Conservation (phyloP, 2,797 vertebrate species). For the Bufotes viridis region DNA sequence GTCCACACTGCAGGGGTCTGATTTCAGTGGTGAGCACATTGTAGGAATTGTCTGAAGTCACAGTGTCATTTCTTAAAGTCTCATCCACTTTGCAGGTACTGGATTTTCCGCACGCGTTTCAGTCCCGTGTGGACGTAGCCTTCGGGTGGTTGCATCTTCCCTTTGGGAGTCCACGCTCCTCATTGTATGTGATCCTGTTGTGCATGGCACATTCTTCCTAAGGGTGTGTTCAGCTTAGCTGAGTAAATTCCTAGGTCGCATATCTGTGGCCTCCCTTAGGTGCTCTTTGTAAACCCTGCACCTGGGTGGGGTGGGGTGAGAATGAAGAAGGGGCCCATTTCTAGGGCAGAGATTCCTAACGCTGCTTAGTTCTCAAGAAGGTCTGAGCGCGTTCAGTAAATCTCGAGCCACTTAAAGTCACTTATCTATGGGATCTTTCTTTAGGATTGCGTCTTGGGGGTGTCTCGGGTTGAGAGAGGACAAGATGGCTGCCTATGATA, state of each 20-base stretch:
- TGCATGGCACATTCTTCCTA: conserved; percentile 45
- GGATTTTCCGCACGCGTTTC: too few species aligned
- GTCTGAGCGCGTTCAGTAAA: not conserved
- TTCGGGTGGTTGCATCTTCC: not conserved
- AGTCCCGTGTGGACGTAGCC: too few species aligned
- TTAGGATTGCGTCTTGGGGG: not conserved
- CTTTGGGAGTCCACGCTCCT: not conserved
- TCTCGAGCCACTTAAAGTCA: conserved; percentile 6
- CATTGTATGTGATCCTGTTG: not conserved
- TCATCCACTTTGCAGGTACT: too few species aligned
- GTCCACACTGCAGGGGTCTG: too few species aligned
- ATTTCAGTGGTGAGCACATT: too few species aligned
- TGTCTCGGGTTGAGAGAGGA: not conserved
- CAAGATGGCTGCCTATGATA: not conserved
- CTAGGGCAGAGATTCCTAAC: not conserved
- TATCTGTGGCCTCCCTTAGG: conserved; percentile 41
- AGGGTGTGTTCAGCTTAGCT: conserved; percentile 49
- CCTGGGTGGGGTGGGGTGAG: conserved; percentile 45
- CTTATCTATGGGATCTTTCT: not conserved
- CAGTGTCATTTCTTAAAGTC: too few species aligned
- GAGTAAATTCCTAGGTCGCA: conserved; percentile 56
- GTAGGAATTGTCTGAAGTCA: too few species aligned
- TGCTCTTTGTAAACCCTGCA: conserved; percentile 46
- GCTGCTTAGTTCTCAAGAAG: not conserved
- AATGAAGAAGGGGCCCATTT: conserved; percentile 13